Percentiles rank a stretch among this genome's conserved stretches.
Conservation (phyloP, 2,888 invertebrate genomes). For the Mantis religiosa region DNA sequence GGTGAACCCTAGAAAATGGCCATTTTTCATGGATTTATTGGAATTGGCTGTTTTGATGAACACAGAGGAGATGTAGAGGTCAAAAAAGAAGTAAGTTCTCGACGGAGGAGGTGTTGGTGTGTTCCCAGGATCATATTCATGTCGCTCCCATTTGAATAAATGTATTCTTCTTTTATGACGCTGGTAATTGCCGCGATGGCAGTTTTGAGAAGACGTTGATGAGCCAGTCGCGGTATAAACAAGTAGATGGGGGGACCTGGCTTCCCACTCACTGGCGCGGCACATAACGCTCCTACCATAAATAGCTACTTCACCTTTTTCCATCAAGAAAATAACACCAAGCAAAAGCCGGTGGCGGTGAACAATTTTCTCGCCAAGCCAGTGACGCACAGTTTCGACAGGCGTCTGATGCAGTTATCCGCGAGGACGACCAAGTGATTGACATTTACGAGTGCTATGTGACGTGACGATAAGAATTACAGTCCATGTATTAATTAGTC, state of each 20-base stretch:
- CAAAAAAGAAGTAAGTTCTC: background rate
- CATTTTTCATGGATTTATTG: background rate
- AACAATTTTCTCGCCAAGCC: background rate
- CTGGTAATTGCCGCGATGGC: constrained; percentile 29
- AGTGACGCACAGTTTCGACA: too few relatives aligned
- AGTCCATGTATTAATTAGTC: too few relatives aligned
- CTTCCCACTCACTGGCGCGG: background rate
- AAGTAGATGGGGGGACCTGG: background rate
- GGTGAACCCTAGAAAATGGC: background rate
- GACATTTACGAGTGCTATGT: too few relatives aligned
- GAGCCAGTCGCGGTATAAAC: constrained; percentile 23
- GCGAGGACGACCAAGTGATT: too few relatives aligned
- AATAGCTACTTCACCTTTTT: background rate
- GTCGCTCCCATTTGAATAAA: constrained; percentile 28
- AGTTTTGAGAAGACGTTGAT: constrained; percentile 25
- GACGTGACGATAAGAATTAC: too few relatives aligned
- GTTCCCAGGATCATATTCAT: background rate
- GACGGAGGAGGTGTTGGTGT: background rate
- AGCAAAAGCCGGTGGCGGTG: background rate
- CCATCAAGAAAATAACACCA: background rate
- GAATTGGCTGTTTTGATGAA: background rate
- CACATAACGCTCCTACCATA: background rate
- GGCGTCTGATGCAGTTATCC: too few relatives aligned
- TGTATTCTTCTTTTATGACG: constrained; percentile 27
- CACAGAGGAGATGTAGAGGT: background rate